Evolutionary conservation across 2,888 invertebrate species (phyloP).

Genomic region (Hymenopus coronatus): DNA sequence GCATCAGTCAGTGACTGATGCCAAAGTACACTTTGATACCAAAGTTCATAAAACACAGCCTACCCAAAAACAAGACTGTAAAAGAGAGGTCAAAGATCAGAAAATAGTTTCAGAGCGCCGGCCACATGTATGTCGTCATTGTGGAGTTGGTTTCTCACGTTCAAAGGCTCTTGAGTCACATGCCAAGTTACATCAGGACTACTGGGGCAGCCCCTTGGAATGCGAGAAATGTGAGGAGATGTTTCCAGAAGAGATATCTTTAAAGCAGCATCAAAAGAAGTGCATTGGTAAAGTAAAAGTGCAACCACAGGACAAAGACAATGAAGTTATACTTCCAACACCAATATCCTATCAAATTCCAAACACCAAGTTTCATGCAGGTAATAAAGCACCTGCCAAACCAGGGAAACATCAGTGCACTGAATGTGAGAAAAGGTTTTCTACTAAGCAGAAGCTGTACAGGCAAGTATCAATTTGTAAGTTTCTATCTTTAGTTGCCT

Average conservation of each 20-base stretch:
- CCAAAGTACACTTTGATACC: not conserved
- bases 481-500: no score
- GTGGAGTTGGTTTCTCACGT: constrained; percentile 73
- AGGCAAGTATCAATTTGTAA: constrained; percentile 44
- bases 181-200: constrained; percentile 62
- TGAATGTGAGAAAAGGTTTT: constrained; percentile 49
- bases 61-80: not conserved
- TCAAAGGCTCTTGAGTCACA: constrained; percentile 80
- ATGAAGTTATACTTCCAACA: not conserved
- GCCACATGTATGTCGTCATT: constrained; percentile 77
- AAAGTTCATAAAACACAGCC: not conserved
- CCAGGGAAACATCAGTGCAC: constrained; percentile 48
- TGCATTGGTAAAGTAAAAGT: constrained; percentile 34
- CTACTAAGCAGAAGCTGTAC: constrained; percentile 52
- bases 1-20: not conserved
- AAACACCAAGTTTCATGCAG: constrained; percentile 50
- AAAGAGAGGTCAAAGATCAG: constrained; percentile 39
- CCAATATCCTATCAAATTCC: not conserved
- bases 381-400: constrained; percentile 34
- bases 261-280: constrained; percentile 53
- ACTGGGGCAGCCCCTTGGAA: constrained; percentile 75
- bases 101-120: constrained; percentile 51
- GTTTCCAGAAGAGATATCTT: constrained; percentile 64
- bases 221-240: constrained; percentile 77
- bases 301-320: not conserved